Evolutionary conservation across 2,113 vertebrate genomes (phyloP).

Genomic region (Lampris megalopsis): DNA sequence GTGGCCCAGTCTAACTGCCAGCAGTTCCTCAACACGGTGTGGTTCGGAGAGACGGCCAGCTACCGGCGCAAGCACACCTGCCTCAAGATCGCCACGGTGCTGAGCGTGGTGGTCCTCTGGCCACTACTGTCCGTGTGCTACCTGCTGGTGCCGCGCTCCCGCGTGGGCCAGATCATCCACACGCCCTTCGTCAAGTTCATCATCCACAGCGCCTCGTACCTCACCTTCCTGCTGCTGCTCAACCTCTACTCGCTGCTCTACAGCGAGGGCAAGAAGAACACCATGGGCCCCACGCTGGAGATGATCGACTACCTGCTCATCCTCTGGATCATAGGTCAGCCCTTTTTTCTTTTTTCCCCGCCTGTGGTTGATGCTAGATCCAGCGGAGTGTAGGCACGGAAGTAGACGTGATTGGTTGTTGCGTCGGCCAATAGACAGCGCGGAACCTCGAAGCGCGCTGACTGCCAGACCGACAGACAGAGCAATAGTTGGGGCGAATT

Average conservation of each 20-base stretch:
- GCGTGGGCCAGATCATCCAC: conserved; percentile 95
- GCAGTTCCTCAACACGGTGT: conserved; percentile 98
- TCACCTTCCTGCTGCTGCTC: conserved; percentile 94
- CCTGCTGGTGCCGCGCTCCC: conserved; percentile 94
- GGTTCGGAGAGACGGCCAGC: conserved; percentile 99
- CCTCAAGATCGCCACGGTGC: conserved; percentile 94
- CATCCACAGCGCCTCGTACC: conserved; percentile 98
- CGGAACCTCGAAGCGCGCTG: too few relatives aligned
- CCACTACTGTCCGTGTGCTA: conserved; percentile 95
- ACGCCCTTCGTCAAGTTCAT: conserved; percentile 99
- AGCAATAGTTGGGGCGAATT: too few relatives aligned
- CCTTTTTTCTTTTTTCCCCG: not conserved
- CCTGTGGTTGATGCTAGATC: not conserved
- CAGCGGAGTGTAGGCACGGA: too few relatives aligned
- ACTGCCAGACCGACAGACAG: too few relatives aligned
- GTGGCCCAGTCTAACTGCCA: conserved; percentile 99
- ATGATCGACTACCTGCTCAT: conserved; percentile 97
- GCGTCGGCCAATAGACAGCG: too few relatives aligned
- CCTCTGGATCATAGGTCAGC: conserved; percentile 95
- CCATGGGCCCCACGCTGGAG: conserved; percentile 94
- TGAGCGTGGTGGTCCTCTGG: conserved; percentile 94
- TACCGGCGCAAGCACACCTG: conserved; percentile 97
- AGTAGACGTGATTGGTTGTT: too few relatives aligned
- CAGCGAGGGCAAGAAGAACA: conserved; percentile 95
- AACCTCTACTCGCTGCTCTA: conserved; percentile 99